phyloP scores from a whole-genome alignment of 1,140 invertebrate genomes.

The Trichomalopsis sarcophagae region DNA sequence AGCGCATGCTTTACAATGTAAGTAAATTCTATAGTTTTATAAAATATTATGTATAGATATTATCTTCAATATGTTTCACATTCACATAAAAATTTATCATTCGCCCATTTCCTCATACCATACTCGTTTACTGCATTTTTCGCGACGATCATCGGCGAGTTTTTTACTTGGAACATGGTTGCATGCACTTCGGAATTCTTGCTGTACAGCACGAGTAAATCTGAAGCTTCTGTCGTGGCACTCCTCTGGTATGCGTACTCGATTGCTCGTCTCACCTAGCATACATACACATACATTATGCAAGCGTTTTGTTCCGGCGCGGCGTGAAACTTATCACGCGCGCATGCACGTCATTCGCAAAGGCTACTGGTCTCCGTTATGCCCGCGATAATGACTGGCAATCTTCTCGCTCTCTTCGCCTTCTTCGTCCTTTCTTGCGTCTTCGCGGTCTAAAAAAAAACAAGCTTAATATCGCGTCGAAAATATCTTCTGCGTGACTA shows the following conservation, averaged over 20 bases:
- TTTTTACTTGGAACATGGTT: background rate
- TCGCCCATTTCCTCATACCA: no score
- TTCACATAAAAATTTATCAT: no score
- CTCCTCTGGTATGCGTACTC: conserved; percentile 17
- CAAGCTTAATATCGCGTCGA: background rate
- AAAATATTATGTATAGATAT: no score
- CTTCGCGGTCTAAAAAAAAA: background rate
- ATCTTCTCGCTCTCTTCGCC: background rate
- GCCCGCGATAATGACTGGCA: conserved; percentile 21
- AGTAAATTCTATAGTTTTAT: no score
- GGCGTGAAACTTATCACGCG: conserved; percentile 54
- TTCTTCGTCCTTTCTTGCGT: background rate
- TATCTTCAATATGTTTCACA: no score
- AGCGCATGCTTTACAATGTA: no score
- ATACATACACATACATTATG: background rate
- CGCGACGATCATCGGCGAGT: no score
- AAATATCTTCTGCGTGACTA: background rate
- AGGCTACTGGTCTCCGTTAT: conserved; percentile 50
- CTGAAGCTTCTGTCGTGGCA: background rate
- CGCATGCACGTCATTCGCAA: conserved; percentile 51
- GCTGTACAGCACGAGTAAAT: background rate
- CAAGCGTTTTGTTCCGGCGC: background rate
- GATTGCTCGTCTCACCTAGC: background rate
- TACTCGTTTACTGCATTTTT: no score
- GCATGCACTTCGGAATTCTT: background rate